Evolutionary conservation across 2,113 vertebrate species (phyloP).

Genomic region (Pedionomus torquatus): DNA sequence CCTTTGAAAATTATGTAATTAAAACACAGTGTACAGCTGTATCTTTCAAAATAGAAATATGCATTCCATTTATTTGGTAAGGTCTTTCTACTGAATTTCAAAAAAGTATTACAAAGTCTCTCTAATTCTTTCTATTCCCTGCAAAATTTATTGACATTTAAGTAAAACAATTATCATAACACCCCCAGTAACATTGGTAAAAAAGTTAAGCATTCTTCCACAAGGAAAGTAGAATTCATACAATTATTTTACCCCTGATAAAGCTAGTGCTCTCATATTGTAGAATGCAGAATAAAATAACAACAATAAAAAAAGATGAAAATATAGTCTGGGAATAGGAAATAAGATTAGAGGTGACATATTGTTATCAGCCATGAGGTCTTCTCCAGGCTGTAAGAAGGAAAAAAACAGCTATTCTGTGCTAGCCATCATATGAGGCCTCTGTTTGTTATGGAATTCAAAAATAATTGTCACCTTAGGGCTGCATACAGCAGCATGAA

Average conservation of each 20-base stretch:
- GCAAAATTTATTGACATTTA: background rate
- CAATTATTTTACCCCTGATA: background rate
- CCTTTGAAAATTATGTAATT: background rate
- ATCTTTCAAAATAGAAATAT: background rate
- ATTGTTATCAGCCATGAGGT: slow-evolving; percentile 48
- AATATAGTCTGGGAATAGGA: slow-evolving; percentile 23
- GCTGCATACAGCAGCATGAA: slow-evolving; percentile 45
- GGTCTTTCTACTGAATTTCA: background rate
- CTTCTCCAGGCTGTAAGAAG: slow-evolving; percentile 54
- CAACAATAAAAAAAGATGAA: slow-evolving; percentile 7
- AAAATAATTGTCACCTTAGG: slow-evolving; percentile 74
- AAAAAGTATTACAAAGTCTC: background rate
- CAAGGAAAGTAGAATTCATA: background rate
- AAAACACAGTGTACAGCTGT: background rate
- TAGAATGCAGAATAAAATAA: slow-evolving; percentile 2
- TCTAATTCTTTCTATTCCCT: background rate
- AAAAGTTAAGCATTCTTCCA: background rate
- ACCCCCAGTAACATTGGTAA: background rate
- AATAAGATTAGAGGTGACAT: slow-evolving; percentile 64
- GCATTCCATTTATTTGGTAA: background rate
- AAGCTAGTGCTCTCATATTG: background rate
- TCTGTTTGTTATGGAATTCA: slow-evolving; percentile 63
- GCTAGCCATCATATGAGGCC: slow-evolving; percentile 33
- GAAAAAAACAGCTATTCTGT: slow-evolving; percentile 20
- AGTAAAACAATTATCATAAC: background rate